Base-by-base conservation (phyloP, 2,888 invertebrate species). In the Cheilosia vernalis region DNA sequence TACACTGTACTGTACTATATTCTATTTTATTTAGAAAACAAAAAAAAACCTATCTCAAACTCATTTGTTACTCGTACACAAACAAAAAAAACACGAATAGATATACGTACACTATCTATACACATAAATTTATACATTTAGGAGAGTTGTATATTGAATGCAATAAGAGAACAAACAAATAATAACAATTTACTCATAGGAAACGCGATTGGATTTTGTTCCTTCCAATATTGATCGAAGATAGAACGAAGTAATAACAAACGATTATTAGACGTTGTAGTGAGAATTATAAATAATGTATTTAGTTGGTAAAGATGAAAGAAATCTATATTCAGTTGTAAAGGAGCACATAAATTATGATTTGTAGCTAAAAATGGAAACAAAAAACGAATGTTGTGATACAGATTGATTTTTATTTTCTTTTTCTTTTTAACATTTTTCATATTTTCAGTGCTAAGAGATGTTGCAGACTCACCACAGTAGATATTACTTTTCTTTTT, bases 21-120 rank as follows among this genome's bases (percentile, higher is more conserved):
- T 72, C 44, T 69, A 70, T 74, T 37, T 37, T 56, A 55, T 74
- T 79, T 70, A 69, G 63, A 44, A 17, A 80, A 27, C 55, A 40
- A 42, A 80, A 55, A 19, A 61, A 21, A 21, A 21, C 1, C 15
- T 1, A 47, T 61, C 33, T 49, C 40, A 77, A 56, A 78, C 42
- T 70, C 84, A 84, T 84, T 84, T 84, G 84, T 80, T 84, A 84
- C 80, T 84, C 74, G 80, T 74, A 84, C 84, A 84, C 84, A 66
- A 70, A 70, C 9, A 72, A 64, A 10, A 58, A 40, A 40, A 10
- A 76, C 51, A 64, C 76, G 40, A 37, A 73, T 72, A 60, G 44
- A 30, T 30, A 60, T 69, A 60, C 58, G 19, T 49, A 56, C 37
- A 49, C 27, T 70, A 33, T 42, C 64, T 19, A 42, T 19, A 47